phyloP scores from a whole-genome alignment of 2,797 vertebrate genomes.

The Notoglanidium macrostoma region DNA sequence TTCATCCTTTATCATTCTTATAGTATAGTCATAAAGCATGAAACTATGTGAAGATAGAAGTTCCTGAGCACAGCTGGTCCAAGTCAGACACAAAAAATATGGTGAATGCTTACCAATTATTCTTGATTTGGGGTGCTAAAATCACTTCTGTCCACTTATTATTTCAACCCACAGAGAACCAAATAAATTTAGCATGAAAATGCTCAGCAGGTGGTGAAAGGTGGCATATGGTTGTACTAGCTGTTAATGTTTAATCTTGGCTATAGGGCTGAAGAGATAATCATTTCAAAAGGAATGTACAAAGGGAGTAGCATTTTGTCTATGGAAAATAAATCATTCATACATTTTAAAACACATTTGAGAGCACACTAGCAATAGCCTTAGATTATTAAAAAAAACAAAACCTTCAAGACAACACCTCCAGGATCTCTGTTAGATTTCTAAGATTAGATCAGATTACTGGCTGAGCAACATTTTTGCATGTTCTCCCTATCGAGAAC shows the following conservation, averaged over 20 bases:
- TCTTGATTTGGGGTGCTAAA: not conserved
- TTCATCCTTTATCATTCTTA: not conserved
- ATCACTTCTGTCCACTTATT: not conserved
- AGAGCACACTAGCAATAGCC: not conserved
- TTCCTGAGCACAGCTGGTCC: not conserved
- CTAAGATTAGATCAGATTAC: not conserved
- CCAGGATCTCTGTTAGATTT: not conserved
- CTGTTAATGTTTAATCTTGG: constrained; percentile 27
- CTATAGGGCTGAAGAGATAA: not conserved
- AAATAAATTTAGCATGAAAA: not conserved
- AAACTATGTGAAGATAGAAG: not conserved
- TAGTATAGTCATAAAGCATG: not conserved
- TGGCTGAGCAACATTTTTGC: not conserved
- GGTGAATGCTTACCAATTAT: not conserved
- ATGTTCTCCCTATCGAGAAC: not conserved
- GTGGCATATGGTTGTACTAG: constrained; percentile 2
- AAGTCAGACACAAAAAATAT: not conserved
- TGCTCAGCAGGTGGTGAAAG: constrained; percentile 18
- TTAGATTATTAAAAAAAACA: no score
- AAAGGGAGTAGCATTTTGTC: not conserved
- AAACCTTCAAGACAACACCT: not conserved
- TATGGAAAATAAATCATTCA: not conserved
- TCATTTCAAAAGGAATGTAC: constrained; percentile 5
- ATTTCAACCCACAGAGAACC: not conserved
- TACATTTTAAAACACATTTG: not conserved